Base-by-base conservation (phyloP, 2,888 invertebrate species). In the Endomychus coccineus region DNA sequence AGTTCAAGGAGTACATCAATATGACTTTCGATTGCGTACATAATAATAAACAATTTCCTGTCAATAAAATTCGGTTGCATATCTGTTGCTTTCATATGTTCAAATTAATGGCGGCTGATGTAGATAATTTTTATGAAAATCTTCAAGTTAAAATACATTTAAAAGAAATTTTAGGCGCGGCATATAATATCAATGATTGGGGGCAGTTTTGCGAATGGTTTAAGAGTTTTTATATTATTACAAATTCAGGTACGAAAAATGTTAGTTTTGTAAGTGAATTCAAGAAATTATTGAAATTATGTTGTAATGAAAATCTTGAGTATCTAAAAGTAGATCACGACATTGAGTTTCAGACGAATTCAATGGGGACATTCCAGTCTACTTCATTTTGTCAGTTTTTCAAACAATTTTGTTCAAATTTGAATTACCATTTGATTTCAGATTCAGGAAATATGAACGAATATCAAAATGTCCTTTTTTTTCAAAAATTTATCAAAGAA, bases 21-120 rank as follows among this genome's bases (percentile, higher is more conserved):
- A 11, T 27, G 27, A 11, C 27, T 4, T 27, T 27, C 12, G 4
- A 11, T 27, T 27, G 27, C 13, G 4, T 13, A 11, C 4, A 27
- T 7, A 23, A 23, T 12, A 4, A 12, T 23, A 12, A 23, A 23
- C n/a, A n/a, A n/a, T n/a, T n/a, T n/a, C n/a, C n/a, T n/a, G n/a
- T n/a, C n/a, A n/a, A n/a, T n/a, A n/a, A 23, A 4, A 7, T 23
- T 23, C 9, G 11, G 9, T 4, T 23, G 12, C 27, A 27, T 14
- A 3, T 27, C 3, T 27, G 27, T 11, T 27, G 27, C 13, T 27
- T 11, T 4, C 27, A 27, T 27, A 7, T 27, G 27, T 27, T 27
- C 13, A 27, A 14, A 11, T 11, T 27, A 11, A 27, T 27, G 27
- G 27, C 27, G 3, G 12, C 3, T 4, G 27, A 27, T 27, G 14